These are phyloP conservation scores for Tiliacea aurago DNA, from an alignment of 2,888 invertebrate species.

Conservation along the genomic window DNA sequence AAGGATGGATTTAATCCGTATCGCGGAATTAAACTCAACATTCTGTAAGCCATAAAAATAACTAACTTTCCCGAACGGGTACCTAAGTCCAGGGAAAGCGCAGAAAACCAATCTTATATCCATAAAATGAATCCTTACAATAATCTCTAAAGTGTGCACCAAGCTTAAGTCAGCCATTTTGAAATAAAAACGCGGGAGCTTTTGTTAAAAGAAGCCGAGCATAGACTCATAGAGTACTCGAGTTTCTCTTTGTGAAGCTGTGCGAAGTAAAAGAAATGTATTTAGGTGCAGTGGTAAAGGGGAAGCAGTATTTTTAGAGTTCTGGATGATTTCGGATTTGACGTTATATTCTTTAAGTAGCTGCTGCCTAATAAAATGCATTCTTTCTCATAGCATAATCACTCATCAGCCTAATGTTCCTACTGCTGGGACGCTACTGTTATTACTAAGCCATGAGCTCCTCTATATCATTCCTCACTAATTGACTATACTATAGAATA, in stretches of 20 bases:
- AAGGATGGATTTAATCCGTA: background rate
- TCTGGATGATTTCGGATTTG: background rate
- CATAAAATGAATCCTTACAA: slow-evolving; percentile 31
- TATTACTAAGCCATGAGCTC: too few relatives aligned
- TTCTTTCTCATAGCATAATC: background rate
- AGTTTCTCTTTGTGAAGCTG: slow-evolving; percentile 47
- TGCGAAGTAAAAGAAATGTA: slow-evolving; percentile 46
- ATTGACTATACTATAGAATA: too few relatives aligned
- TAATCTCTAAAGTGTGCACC: slow-evolving; percentile 13
- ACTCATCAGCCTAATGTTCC: too few relatives aligned
- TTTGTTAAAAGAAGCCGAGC: slow-evolving; percentile 34
- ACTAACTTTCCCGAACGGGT: background rate
- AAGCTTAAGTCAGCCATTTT: slow-evolving; percentile 44
- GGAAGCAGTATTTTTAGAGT: background rate
- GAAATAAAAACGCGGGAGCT: slow-evolving; percentile 47
- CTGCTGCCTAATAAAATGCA: background rate
- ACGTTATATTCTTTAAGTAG: background rate
- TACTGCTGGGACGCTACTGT: too few relatives aligned
- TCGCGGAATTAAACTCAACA: background rate
- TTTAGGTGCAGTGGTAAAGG: slow-evolving; percentile 7
- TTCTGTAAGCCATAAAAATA: background rate
- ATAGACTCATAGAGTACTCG: too few relatives aligned
- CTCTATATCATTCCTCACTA: too few relatives aligned
- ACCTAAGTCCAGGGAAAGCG: background rate
- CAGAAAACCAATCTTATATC: slow-evolving; percentile 10